Evolutionary conservation across 2,797 vertebrate species (phyloP), one percentile per base, ranked within the genome.

Genomic region (Sebastes minor): DNA sequence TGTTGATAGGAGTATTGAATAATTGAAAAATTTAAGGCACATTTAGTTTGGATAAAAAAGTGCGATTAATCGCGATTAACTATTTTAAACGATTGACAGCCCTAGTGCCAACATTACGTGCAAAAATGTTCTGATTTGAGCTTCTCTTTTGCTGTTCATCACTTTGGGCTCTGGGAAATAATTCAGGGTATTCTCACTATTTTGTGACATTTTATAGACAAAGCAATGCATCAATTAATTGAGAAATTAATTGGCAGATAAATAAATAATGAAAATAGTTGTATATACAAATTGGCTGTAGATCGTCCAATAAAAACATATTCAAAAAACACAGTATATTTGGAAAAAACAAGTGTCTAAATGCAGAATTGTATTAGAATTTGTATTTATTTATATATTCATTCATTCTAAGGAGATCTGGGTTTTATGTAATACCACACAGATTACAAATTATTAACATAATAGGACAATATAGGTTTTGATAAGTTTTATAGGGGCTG

Each of bases 401-500:
- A 63, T 72, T 55, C 0, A 23, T 63, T 62, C 5, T 14, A 25
- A 27, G 1, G 2, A 49, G 27, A 6, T 53, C 1, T 11, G 4
- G 1, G 18, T 49, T 69, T 28, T 28, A 23, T 49, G 52, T 7
- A 4, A 35, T 22, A 5, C 32, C 16, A 2, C 25, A 73, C 20
- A 69, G 22, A 32, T 64, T 64, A 32, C 3, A 67, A 73, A 64
- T 52, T 3, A 12, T 68, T 28, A 52, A 49, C 35, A 67, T 46
- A 18, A 46, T 18, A 18, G 42, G 42, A 46, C 42, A 18, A 46
- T 46, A 46, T 46, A 18, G 42, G 14, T 46, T 53, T n/a, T 57
- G 5, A 27, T 57, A 28, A 28, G 25, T 74, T 84, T 65, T 76
- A 46, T 80, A 76, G 6, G 27, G 18, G 20, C 69, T 59, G 71